A percentile compares a stretch with the other conserved stretches of the same genome.
phyloP scores from a whole-genome alignment of 2,113 vertebrate genomes.

The Neogobius melanostomus region DNA sequence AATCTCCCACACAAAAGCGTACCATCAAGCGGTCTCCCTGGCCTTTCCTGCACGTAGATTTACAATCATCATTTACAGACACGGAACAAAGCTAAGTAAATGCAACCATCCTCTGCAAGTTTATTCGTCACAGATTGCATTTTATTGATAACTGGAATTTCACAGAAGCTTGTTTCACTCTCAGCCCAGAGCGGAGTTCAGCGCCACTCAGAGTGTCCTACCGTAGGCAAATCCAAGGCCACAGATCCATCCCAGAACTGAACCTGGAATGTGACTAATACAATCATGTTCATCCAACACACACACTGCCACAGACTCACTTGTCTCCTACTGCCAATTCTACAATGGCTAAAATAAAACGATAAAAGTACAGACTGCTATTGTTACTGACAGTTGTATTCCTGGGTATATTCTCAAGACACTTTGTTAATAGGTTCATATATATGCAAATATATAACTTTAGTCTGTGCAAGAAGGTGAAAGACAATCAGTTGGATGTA shows the following conservation, averaged over 20 bases:
- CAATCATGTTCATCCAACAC: slow-evolving; percentile 65
- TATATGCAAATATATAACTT: slow-evolving; percentile 71
- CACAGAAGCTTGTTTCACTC: slow-evolving; percentile 46
- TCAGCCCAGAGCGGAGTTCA: slow-evolving; percentile 22
- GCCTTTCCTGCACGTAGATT: slow-evolving; percentile 64
- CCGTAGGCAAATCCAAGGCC: slow-evolving; percentile 66
- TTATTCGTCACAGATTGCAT: slow-evolving; percentile 18
- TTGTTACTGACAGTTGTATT: slow-evolving; percentile 75
- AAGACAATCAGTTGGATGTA: slow-evolving; percentile 77
- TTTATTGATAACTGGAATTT: slow-evolving; percentile 51
- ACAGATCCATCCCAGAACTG: slow-evolving; percentile 68
- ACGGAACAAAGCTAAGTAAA: slow-evolving; percentile 42
- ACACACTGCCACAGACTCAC: slow-evolving; percentile 43
- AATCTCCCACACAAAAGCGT: slow-evolving; percentile 55
- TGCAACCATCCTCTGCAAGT: slow-evolving; percentile 37
- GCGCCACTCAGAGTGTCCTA: slow-evolving; percentile 51
- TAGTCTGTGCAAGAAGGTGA: slow-evolving; percentile 80
- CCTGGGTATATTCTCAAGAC: slow-evolving; percentile 79
- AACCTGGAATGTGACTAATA: slow-evolving; percentile 71
- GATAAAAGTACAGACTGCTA: slow-evolving; percentile 71
- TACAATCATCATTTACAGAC: slow-evolving; percentile 55
- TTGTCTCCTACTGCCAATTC: slow-evolving; percentile 53
- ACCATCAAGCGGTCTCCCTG: slow-evolving; percentile 56
- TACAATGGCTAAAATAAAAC: slow-evolving; percentile 52
- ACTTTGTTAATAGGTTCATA: slow-evolving; percentile 79